These are phyloP conservation scores for Ephestia elutella DNA, from an alignment of 1,140 invertebrate species.

Conservation along the genomic window DNA sequence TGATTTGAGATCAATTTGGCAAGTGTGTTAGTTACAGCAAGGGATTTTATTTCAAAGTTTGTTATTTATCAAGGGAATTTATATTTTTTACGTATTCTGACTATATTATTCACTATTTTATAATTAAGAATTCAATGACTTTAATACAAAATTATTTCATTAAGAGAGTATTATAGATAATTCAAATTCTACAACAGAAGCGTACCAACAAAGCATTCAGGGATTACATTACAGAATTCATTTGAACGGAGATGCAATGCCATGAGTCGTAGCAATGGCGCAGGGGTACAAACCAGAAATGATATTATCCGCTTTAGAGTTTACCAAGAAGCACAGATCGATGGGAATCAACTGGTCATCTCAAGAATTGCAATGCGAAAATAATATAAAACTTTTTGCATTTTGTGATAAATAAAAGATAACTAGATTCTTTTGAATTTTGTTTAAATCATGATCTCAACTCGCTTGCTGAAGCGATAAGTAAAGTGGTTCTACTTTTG, in stretches of 20 bases:
- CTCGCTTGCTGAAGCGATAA: conserved; percentile 36
- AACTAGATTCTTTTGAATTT: conserved; percentile 17
- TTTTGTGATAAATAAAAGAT: conserved; percentile 9
- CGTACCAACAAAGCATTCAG: conserved; percentile 53
- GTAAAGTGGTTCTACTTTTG: conserved; percentile 30
- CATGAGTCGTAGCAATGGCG: conserved; percentile 54
- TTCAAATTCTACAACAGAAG: conserved; percentile 55
- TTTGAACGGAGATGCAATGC: conserved; percentile 50
- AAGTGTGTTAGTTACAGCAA: neutral
- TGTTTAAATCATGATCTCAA: conserved; percentile 15
- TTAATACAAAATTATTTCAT: neutral
- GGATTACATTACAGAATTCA: conserved; percentile 31
- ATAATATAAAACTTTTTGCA: conserved; percentile 26
- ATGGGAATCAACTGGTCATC: conserved; percentile 30
- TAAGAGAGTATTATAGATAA: neutral
- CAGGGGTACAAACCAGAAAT: conserved; percentile 61
- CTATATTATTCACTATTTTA: no score
- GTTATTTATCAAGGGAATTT: neutral
- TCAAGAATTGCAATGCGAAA: conserved; percentile 44
- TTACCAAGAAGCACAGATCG: conserved; percentile 70
- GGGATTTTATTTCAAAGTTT: neutral
- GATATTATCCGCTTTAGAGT: conserved; percentile 69
- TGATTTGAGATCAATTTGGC: neutral
- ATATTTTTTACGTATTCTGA: neutral
- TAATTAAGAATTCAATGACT: no score